Evolutionary conservation across 2,113 vertebrate species (phyloP).

Genomic region (Mionectes macconnelli): DNA sequence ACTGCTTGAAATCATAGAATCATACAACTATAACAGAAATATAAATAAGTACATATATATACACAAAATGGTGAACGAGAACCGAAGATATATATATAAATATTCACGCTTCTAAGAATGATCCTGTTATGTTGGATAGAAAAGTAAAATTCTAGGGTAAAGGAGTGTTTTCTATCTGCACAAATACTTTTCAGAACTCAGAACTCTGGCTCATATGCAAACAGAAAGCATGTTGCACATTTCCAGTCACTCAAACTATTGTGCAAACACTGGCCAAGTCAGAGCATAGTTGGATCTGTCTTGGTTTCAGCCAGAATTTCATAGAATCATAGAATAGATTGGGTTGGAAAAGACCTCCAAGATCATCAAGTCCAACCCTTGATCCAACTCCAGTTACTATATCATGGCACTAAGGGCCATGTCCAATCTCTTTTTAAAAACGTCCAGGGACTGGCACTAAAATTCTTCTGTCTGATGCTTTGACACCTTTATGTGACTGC

Average conservation of each 20-base stretch:
- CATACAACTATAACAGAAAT: neutral
- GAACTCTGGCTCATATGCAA: fast-evolving
- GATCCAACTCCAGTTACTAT: no score
- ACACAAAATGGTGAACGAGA: neutral
- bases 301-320: neutral
- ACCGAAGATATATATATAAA: neutral
- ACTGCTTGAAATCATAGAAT: neutral
- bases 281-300: neutral
- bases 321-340: no score
- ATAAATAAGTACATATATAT: neutral
- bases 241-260: neutral
- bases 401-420: no score
- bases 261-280: neutral
- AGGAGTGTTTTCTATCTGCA: neutral
- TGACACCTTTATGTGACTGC: neutral
- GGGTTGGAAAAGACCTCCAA: no score
- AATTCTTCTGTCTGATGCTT: neutral
- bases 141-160: neutral
- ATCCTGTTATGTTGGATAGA: neutral
- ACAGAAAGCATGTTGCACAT: neutral
- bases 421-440: no score
- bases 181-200: neutral
- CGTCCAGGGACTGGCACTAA: no score
- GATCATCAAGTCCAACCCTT: no score
- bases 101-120: neutral